These are phyloP conservation scores for Girardinichthys multiradiatus DNA, from an alignment of 2,113 vertebrate genomes.

Conservation along the genomic window DNA sequence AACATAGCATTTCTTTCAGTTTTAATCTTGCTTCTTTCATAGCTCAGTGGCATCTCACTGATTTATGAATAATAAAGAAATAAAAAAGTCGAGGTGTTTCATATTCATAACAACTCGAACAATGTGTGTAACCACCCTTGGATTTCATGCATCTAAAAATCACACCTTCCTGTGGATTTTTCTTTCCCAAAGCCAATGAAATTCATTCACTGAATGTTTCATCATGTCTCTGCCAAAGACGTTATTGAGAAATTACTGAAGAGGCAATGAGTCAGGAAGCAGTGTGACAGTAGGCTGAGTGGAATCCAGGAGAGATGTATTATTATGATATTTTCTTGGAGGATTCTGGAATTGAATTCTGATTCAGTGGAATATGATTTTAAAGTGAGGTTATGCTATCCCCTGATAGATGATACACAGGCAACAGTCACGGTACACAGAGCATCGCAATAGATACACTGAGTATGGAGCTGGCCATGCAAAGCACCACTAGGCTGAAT, in stretches of 20 bases:
- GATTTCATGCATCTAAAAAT: slow-evolving; percentile 72
- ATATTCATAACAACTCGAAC: slow-evolving; percentile 68
- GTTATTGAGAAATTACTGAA: slow-evolving; percentile 68
- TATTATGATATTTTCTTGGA: slow-evolving; percentile 74
- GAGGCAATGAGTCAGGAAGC: slow-evolving; percentile 66
- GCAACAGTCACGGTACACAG: slow-evolving; percentile 70
- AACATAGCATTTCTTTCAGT: slow-evolving; percentile 51
- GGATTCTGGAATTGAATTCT: slow-evolving; percentile 77
- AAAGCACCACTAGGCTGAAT: slow-evolving; percentile 62
- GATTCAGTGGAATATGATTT: slow-evolving; percentile 76
- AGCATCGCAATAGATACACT: slow-evolving; percentile 67
- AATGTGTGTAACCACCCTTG: slow-evolving; percentile 66
- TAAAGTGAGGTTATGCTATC: slow-evolving; percentile 68
- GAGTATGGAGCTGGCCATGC: slow-evolving; percentile 53
- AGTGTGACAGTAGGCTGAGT: slow-evolving; percentile 64
- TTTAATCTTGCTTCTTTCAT: slow-evolving; percentile 55
- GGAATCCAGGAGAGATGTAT: slow-evolving; percentile 69
- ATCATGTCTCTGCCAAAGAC: slow-evolving; percentile 51
- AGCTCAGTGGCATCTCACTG: slow-evolving; percentile 36
- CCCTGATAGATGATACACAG: slow-evolving; percentile 71
- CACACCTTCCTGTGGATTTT: slow-evolving; percentile 49
- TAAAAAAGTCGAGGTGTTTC: slow-evolving; percentile 60
- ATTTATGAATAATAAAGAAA: slow-evolving; percentile 72
- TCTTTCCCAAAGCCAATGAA: slow-evolving; percentile 31
- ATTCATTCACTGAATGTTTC: slow-evolving; percentile 64